phyloP scores from a whole-genome alignment of 2,888 invertebrate species.

The Sphaeridia pumilis region DNA sequence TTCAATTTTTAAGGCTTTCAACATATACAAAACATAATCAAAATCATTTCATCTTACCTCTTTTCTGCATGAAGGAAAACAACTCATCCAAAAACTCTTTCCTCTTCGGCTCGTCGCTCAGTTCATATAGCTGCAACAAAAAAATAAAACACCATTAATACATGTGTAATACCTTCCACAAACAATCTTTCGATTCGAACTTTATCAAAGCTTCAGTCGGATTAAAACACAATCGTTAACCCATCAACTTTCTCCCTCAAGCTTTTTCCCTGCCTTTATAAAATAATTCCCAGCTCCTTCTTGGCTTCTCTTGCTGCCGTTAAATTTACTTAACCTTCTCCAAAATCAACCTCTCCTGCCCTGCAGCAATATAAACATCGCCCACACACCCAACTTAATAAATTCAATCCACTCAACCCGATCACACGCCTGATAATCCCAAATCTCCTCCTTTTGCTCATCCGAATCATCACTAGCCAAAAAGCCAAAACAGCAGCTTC shows the following conservation, averaged over 20 bases:
- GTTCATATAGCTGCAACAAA: slow-evolving; percentile 87
- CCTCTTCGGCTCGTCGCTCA: slow-evolving; percentile 91
- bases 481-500: no score
- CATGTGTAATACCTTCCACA: not conserved
- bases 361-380: not conserved
- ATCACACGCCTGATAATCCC: slow-evolving; percentile 27
- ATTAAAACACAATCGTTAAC: not conserved
- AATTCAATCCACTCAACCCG: slow-evolving; percentile 19
- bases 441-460: slow-evolving; percentile 15
- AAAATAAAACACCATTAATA: not conserved
- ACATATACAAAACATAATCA: not conserved
- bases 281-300: not conserved
- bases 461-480: not conserved
- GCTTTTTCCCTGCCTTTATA: not conserved
- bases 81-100: slow-evolving; percentile 98
- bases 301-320: no score
- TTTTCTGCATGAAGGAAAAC: slow-evolving; percentile 96
- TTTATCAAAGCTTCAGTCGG: not conserved
- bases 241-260: not conserved
- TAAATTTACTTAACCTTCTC: no score
- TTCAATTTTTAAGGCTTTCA: not conserved
- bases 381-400: slow-evolving; percentile 2
- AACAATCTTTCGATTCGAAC: not conserved
- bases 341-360: not conserved
- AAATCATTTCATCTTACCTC: slow-evolving; percentile 61